Evolutionary conservation across 2,888 invertebrate species (phyloP).

Genomic region (Gonocerus acuteangulatus): DNA sequence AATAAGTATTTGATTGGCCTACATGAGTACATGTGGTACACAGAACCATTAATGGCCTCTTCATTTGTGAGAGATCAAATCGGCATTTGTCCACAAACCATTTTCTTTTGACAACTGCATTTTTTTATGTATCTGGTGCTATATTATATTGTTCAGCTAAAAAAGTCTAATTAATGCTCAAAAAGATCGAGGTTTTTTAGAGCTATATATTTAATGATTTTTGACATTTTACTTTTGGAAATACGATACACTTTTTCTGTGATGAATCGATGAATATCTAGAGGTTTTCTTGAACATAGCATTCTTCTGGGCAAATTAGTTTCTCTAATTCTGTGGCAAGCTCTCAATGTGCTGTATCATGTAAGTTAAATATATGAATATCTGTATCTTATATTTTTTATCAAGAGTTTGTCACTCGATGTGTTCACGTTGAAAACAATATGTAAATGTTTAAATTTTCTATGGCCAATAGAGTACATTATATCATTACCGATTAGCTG

Average conservation of each 20-base stretch:
- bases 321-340: too few relatives aligned
- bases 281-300: too few relatives aligned
- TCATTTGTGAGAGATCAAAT: conserved; percentile 8
- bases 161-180: too few relatives aligned
- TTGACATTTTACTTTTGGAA: too few relatives aligned
- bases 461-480: conserved; percentile 21
- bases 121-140: conserved; percentile 22
- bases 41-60: conserved; percentile 24
- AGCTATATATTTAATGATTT: too few relatives aligned
- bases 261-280: too few relatives aligned
- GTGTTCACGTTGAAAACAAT: conserved; percentile 23
- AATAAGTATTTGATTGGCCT: conserved; percentile 20
- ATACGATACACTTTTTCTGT: too few relatives aligned
- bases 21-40: conserved; percentile 15
- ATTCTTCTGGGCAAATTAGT: too few relatives aligned
- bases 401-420: conserved; percentile 18
- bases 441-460: conserved; percentile 20
- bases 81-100: conserved; percentile 4
- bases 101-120: conserved; percentile 5
- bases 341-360: too few relatives aligned
- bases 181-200: too few relatives aligned
- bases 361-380: too few relatives aligned
- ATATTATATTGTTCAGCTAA: neutral
- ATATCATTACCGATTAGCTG: conserved; percentile 16
- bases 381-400: conserved; percentile 10